Percentiles rank a stretch among this genome's conserved stretches.
phyloP scores from a whole-genome alignment of 2,113 vertebrate genomes.

The Passer montanus region DNA sequence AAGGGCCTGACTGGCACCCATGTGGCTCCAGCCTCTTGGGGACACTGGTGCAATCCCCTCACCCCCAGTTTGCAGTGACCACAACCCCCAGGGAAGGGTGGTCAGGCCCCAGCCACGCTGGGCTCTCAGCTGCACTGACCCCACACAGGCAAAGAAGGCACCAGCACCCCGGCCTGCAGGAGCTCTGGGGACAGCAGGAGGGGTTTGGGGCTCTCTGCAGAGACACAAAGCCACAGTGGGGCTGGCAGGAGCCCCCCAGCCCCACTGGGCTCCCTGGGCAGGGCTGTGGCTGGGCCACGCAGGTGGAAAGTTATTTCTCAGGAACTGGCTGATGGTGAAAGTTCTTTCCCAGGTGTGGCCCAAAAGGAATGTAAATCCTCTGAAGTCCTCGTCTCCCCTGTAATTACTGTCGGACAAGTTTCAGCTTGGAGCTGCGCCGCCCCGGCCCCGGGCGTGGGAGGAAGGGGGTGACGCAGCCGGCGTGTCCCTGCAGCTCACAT shows the following conservation, averaged over 20 bases:
- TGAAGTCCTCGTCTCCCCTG: neutral
- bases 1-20: neutral
- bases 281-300: neutral
- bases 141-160: accelerated
- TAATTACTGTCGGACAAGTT: constrained; percentile 54
- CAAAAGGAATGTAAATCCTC: constrained; percentile 31
- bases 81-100: accelerated
- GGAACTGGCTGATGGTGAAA: constrained; percentile 44
- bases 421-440: constrained; percentile 38
- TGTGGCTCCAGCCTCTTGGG: neutral
- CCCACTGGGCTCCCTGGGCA: neutral
- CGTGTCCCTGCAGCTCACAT: neutral
- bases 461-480: neutral
- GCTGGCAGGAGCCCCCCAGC: neutral
- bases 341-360: constrained; percentile 48
- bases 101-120: accelerated
- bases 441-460: constrained; percentile 36
- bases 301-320: constrained; percentile 17
- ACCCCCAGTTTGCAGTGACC: neutral
- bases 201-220: neutral
- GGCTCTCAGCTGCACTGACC: neutral
- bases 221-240: neutral
- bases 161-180: accelerated
- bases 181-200: neutral
- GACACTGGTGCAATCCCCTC: accelerated